Evolutionary conservation across 2,797 vertebrate genomes (phyloP).

Genomic region (Tenualosa thibaudeaui): DNA sequence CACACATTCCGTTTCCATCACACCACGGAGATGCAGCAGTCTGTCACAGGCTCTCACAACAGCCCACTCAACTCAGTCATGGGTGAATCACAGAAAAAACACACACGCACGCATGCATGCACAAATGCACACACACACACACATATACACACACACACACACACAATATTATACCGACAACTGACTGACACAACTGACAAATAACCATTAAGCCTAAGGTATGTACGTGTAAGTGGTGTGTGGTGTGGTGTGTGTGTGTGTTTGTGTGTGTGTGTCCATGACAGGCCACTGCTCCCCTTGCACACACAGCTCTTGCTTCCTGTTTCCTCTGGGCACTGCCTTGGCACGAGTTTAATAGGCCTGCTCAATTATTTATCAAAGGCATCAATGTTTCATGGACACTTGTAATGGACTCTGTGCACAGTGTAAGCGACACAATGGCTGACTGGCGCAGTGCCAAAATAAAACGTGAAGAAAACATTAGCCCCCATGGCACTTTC

Average conservation of each 20-base stretch:
- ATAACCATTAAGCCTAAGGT: background rate
- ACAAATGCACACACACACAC: background rate
- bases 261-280: background rate
- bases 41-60: background rate
- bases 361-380: constrained; percentile 44
- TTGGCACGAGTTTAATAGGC: constrained; percentile 33
- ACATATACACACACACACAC: background rate
- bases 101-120: background rate
- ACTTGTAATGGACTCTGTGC: constrained; percentile 32
- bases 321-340: constrained; percentile 31
- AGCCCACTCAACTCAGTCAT: background rate
- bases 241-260: background rate
- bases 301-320: constrained; percentile 22
- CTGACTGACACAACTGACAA: background rate
- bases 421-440: constrained; percentile 3
- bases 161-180: background rate
- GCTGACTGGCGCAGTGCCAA: background rate
- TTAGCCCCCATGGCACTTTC: background rate
- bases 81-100: background rate
- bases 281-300: background rate
- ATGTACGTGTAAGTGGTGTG: too few relatives aligned
- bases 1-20: background rate
- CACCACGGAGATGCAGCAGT: background rate
- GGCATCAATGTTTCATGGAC: constrained; percentile 46
- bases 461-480: background rate